Conservation (phyloP, 2,888 invertebrate genomes). For the Zeuzera pyrina region DNA sequence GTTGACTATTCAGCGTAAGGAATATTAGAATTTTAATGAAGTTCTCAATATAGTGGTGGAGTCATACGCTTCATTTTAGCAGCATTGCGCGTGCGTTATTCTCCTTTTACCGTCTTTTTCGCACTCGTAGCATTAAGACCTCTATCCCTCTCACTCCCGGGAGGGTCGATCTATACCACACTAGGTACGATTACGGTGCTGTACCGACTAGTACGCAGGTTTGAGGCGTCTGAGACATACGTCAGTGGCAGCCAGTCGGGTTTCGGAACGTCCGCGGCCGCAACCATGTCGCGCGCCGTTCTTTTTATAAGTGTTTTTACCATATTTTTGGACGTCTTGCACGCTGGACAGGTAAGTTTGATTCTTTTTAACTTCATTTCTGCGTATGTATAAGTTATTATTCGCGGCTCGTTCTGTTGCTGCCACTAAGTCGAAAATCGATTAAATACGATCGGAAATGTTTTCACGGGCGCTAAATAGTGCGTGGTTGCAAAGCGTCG, state of each 20-base stretch:
- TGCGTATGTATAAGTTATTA: neutral
- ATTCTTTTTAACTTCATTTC: constrained; percentile 15
- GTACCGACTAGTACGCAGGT: constrained; percentile 66
- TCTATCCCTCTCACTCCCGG: constrained; percentile 44
- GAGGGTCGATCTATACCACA: constrained; percentile 69
- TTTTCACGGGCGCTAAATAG: constrained; percentile 59
- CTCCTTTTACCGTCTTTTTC: constrained; percentile 42
- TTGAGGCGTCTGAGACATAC: constrained; percentile 54
- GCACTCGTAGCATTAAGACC: constrained; percentile 15
- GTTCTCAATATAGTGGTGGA: constrained; percentile 36
- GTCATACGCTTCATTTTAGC: constrained; percentile 40
- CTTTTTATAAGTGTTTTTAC: constrained; percentile 74
- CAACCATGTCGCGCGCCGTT: constrained; percentile 76
- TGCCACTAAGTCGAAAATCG: constrained; percentile 58
- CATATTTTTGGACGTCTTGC: constrained; percentile 73
- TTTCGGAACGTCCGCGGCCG: constrained; percentile 55
- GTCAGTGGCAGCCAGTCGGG: constrained; percentile 45
- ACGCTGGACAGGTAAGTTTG: constrained; percentile 69
- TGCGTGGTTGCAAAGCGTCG: constrained; percentile 49
- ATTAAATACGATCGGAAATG: constrained; percentile 56
- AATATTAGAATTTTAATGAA: too few relatives aligned
- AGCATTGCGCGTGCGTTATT: constrained; percentile 61
- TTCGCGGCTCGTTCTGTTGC: constrained; percentile 23
- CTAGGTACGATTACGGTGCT: constrained; percentile 58
- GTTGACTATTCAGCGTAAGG: neutral